These are phyloP conservation scores for Leptarthrus brevirostris DNA, from an alignment of 2,888 invertebrate species.

Conservation along the genomic window DNA sequence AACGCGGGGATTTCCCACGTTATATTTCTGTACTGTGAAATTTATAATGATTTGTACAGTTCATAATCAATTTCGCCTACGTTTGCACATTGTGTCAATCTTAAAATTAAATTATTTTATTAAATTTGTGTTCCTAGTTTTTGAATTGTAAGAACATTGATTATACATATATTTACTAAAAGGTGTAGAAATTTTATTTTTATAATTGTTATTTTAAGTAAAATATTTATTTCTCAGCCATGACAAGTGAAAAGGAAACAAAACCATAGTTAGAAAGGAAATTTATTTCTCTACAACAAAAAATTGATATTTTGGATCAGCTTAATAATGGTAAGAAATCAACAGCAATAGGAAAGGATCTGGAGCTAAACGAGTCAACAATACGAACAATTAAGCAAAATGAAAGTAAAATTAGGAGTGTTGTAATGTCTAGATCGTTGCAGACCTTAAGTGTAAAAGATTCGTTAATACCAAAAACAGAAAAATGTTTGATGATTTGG, in stretches of 20 bases:
- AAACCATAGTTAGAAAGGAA: too few species aligned
- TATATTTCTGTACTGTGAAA: conserved; percentile 29
- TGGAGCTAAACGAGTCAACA: conserved; percentile 53
- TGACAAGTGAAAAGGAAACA: too few species aligned
- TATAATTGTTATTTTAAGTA: too few species aligned
- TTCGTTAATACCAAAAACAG: too few species aligned
- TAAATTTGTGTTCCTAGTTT: too few species aligned
- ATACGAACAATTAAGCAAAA: conserved; percentile 52
- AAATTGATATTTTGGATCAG: conserved; percentile 50
- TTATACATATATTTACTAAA: too few species aligned
- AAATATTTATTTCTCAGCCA: too few species aligned
- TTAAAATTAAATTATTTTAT: conserved; percentile 22
- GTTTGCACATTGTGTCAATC: conserved; percentile 24
- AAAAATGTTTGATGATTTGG: too few species aligned
- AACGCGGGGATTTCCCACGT: conserved; percentile 9
- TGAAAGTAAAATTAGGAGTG: conserved; percentile 42
- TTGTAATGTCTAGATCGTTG: too few species aligned
- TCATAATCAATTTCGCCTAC: conserved; percentile 18
- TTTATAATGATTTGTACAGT: conserved; percentile 19
- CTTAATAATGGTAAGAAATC: conserved; percentile 38
- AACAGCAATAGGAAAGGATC: conserved; percentile 45
- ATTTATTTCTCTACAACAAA: not conserved
- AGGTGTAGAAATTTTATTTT: too few species aligned
- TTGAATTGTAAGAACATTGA: too few species aligned
- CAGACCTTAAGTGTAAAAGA: too few species aligned